Evolutionary conservation across 2,797 vertebrate species (phyloP).

Genomic region (Catharus ustulatus): DNA sequence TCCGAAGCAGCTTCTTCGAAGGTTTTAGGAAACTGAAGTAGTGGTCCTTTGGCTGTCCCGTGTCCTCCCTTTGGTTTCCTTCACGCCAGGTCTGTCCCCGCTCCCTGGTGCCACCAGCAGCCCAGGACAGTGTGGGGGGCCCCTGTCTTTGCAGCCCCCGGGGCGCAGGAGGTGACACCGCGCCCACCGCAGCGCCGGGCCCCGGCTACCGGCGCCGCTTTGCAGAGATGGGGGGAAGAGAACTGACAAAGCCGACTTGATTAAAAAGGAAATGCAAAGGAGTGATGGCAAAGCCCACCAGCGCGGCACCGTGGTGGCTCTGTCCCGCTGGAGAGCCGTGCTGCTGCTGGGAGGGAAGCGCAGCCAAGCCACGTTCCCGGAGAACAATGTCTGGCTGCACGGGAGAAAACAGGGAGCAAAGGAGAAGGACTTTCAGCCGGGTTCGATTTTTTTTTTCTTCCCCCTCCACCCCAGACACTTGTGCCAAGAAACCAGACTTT

Average conservation of each 20-base stretch:
- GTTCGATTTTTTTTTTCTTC: neutral
- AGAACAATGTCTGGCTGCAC: conserved; percentile 69
- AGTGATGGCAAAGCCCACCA: conserved; percentile 17
- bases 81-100: neutral
- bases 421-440: conserved; percentile 44
- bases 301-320: neutral
- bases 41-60: neutral
- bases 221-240: neutral
- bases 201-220: neutral
- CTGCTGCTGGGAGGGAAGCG: conserved; percentile 15
- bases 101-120: neutral
- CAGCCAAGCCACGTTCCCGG: conserved; percentile 61
- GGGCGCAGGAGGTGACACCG: neutral
- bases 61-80: neutral
- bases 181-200: neutral
- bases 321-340: neutral
- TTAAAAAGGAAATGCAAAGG: neutral
- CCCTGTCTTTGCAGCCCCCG: neutral
- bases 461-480: neutral
- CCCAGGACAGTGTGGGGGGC: neutral
- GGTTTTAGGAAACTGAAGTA: neutral
- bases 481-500: conserved; percentile 72
- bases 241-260: neutral
- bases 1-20: conserved; percentile 7
- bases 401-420: conserved; percentile 47